Base-by-base conservation (phyloP, 2,888 invertebrate species). In the Germaria angustata region DNA sequence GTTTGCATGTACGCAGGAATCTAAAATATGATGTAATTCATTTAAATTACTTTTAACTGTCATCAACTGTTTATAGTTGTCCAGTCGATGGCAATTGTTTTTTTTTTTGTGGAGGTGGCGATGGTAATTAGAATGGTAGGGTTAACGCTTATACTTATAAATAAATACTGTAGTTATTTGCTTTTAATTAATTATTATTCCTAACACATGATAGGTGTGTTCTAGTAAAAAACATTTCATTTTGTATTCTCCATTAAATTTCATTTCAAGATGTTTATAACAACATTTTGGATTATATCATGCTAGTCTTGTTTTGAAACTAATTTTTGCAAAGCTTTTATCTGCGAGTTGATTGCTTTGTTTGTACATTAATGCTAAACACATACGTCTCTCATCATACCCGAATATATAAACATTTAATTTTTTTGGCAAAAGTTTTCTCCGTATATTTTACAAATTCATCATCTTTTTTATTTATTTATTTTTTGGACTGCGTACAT, bases 111-210 rank as follows among this genome's bases (percentile, higher is more conserved):
- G 11, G 6, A 24, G n/a, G 15, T 2, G 6, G 32, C 28, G 28
- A 28, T 28, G 39, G 32, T 15, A 57, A 7, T 28, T 28, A 39
- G 11, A 49, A 28, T 66, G 59, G 41, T n/a, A 44, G 32, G 39
- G 24, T 9, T 41, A 20, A 22, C 11, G 36, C 36, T 49, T 20
- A 24, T n/a, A 9, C 9, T 2, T 13, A 20, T 32, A 34, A n/a
- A 49, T 49, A n/a, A n/a, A 22, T 49, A 65, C 5, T 17, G 34
- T 76, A 22, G 77, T 76, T 71, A 68, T 39, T 61, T 75, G 39
- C 28, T 49, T 78, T 75, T 51, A 78, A 71, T 83, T 80, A 84
- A 80, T 80, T 84, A 68, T 51, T 77, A 82, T 82, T 82, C 82
- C 59, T 22, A 71, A 36, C 76, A 59, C 80, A 78, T 65, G 55